phyloP scores from a whole-genome alignment of 2,888 invertebrate genomes.

The Cybosia mesomella region DNA sequence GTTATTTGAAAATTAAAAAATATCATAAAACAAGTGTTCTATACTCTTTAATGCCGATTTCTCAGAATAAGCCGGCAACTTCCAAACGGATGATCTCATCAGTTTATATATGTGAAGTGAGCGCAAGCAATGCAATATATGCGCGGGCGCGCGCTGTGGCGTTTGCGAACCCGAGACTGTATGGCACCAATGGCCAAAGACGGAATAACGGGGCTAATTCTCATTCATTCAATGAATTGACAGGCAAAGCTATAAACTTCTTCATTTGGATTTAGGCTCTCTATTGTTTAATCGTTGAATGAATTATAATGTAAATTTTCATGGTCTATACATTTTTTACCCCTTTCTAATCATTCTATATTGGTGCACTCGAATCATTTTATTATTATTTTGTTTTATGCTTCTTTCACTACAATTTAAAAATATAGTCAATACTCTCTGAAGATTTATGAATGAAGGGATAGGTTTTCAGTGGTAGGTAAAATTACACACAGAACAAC shows the following conservation, averaged over 20 bases:
- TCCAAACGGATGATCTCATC: constrained; percentile 60
- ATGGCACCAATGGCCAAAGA: constrained; percentile 45
- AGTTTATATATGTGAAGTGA: constrained; percentile 42
- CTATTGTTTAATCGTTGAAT: constrained; percentile 9
- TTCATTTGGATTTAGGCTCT: constrained; percentile 27
- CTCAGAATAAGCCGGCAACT: constrained; percentile 49
- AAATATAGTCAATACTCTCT: too few species aligned
- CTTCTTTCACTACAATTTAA: too few species aligned
- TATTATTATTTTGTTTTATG: too few species aligned
- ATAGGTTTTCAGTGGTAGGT: not conserved
- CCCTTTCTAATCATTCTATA: not conserved
- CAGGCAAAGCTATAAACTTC: constrained; percentile 37
- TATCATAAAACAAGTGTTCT: not conserved
- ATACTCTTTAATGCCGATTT: constrained; percentile 25
- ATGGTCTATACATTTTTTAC: not conserved
- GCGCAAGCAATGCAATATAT: constrained; percentile 32
- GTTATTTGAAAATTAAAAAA: not conserved
- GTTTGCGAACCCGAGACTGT: constrained; percentile 39
- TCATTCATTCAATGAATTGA: constrained; percentile 35
- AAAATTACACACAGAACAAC: not conserved
- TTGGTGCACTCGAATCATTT: not conserved
- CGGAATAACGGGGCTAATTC: constrained; percentile 22
- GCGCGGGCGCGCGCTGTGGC: constrained; percentile 24
- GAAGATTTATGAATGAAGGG: not conserved
- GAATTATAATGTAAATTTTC: constrained; percentile 20